Evolutionary conservation across 2,797 vertebrate species (phyloP), one percentile per base, ranked within the genome.

Genomic region (Gallirallus australis): DNA sequence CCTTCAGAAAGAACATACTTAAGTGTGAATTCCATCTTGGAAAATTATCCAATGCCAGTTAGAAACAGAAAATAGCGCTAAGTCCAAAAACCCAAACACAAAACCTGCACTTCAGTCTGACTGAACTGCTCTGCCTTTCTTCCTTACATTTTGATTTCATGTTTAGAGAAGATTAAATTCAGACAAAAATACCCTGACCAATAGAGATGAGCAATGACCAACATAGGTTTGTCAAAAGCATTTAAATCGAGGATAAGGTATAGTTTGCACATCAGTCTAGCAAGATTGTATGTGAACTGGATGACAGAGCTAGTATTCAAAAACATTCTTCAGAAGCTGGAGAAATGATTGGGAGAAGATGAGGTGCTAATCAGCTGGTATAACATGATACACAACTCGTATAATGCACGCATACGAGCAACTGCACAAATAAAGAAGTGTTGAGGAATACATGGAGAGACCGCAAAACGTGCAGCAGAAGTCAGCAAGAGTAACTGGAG

Each of bases 241-340:
- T 69, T 64, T 92, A 24, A 40, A 2, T 57, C 25, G 7, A 45
- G 50, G 48, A 84, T 31, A 79, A 86, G 35, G 45, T 6, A 65
- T 3, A 42, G 37, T 42, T 12, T 1, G 4, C 18, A 77, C 3
- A 5, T 19, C 45, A 39, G 24, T 10, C 18, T 76, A 60, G 19
- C 35, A 59, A 75, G 25, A 63, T 0, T 0, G 0, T 27, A 56
- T 0, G 0, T 40, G 25, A 92, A 64, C 11, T 61, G 18, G 16
- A 86, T 7, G 28, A 57, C 33, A 25, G 53, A 4, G 1, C 17
- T 45, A 45, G n/a, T 19, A 72, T 9, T 84, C n/a, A 81, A 37
- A 71, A 92, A 48, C 9, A 11, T 56, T 64, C 48, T 85, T 70
- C 52, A 52, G 40, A 82, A 91, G 37, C 1, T 66, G 39, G 2